phyloP scores from a whole-genome alignment of 1,140 invertebrate genomes.

The Hycleus phaleratus region DNA sequence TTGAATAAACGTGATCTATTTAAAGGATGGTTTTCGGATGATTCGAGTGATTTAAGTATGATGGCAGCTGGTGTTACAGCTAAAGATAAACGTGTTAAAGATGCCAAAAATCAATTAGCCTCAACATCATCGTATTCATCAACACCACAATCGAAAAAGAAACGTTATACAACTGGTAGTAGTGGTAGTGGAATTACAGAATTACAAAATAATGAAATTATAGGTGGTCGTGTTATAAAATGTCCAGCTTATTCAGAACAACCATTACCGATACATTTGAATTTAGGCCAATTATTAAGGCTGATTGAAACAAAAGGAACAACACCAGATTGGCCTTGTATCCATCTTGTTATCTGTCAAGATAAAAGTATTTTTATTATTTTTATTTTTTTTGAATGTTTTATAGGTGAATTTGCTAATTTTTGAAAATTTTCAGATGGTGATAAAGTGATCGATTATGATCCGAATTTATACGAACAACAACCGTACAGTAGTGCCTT shows the following conservation, averaged over 20 bases:
- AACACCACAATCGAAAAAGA: constrained; percentile 36
- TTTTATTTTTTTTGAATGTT: constrained; percentile 4
- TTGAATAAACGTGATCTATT: constrained; percentile 18
- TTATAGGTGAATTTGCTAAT: background rate
- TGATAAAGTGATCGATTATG: constrained; percentile 9
- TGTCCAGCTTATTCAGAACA: constrained; percentile 33
- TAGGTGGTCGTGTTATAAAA: constrained; percentile 32
- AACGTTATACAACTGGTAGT: constrained; percentile 23
- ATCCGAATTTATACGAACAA: constrained; percentile 18
- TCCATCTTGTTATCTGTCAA: constrained; percentile 35
- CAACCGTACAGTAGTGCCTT: constrained; percentile 57
- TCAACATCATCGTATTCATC: constrained; percentile 7
- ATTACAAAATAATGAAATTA: constrained; percentile 6
- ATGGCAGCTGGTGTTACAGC: constrained; percentile 73
- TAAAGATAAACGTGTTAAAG: constrained; percentile 74
- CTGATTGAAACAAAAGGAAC: constrained; percentile 34
- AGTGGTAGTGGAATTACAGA: no score
- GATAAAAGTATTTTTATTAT: constrained; percentile 36
- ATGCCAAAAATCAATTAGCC: constrained; percentile 53
- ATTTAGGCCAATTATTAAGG: constrained; percentile 34
- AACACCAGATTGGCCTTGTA: constrained; percentile 33
- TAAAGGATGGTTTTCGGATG: constrained; percentile 41
- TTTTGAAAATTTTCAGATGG: background rate
- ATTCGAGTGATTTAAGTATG: constrained; percentile 51
- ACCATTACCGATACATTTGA: constrained; percentile 33